Evolutionary conservation across 2,888 invertebrate genomes (phyloP).

Genomic region (Drosophila anceps): DNA sequence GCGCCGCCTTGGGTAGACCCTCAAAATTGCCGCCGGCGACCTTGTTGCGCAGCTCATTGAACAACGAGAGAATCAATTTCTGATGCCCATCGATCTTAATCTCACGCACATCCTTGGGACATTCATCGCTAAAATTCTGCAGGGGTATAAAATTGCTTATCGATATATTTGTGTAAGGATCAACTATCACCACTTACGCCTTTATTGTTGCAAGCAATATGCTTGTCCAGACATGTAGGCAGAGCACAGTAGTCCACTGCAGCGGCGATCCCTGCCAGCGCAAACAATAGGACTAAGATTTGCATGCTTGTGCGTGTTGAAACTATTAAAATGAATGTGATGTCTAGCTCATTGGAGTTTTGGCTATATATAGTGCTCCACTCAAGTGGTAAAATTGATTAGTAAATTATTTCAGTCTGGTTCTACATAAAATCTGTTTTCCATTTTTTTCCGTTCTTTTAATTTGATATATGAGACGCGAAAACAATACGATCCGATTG

Average conservation of each 20-base stretch:
- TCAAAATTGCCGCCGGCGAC: slow-evolving; percentile 57
- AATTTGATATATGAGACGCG: background rate
- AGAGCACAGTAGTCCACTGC: slow-evolving; percentile 64
- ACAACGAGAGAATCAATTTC: slow-evolving; percentile 60
- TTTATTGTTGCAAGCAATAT: slow-evolving; percentile 70
- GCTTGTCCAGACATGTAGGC: slow-evolving; percentile 67
- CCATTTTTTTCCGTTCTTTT: background rate
- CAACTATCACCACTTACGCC: slow-evolving; percentile 39
- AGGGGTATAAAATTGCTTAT: background rate
- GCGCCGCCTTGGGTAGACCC: slow-evolving; percentile 58
- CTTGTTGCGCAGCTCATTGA: slow-evolving; percentile 65
- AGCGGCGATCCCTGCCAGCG: slow-evolving; percentile 24
- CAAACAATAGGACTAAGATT: slow-evolving; percentile 24
- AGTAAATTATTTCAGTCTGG: background rate
- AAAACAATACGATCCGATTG: background rate
- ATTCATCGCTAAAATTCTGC: slow-evolving; percentile 55
- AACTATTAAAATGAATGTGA: slow-evolving; percentile 10
- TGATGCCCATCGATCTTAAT: slow-evolving; percentile 46
- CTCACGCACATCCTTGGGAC: slow-evolving; percentile 54
- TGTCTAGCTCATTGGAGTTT: background rate
- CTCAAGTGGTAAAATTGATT: background rate
- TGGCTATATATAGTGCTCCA: slow-evolving; percentile 23
- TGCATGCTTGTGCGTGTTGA: slow-evolving; percentile 30
- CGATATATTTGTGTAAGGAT: background rate
- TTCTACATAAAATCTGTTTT: slow-evolving; percentile 33